A percentile compares a stretch with the other conserved stretches of the same genome.
phyloP scores from a whole-genome alignment of 2,888 invertebrate species.

The Amphiduros pacificus region DNA sequence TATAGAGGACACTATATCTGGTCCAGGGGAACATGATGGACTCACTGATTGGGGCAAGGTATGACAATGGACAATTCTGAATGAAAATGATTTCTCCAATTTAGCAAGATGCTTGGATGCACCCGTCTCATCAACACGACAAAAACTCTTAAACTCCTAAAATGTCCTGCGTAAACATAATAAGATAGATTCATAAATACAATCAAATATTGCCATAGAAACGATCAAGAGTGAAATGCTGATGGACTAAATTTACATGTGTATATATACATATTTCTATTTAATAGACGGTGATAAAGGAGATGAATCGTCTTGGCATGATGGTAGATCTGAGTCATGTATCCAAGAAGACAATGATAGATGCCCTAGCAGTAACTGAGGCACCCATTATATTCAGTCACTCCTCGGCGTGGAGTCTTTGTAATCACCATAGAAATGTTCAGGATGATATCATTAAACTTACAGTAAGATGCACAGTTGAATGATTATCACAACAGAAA shows the following conservation, averaged over 20 bases:
- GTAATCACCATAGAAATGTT: slow-evolving; percentile 86
- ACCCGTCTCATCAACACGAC: no score
- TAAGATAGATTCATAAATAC: no score
- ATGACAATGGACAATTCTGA: no score
- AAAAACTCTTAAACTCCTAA: no score
- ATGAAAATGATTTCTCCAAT: no score
- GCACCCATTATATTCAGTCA: slow-evolving; percentile 94
- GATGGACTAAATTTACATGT: no score
- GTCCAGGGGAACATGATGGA: slow-evolving; percentile 5
- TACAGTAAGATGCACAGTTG: no score
- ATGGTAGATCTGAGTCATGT: slow-evolving; percentile 75
- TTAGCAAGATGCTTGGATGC: no score
- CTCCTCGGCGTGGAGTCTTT: slow-evolving; percentile 83
- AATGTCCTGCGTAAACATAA: no score
- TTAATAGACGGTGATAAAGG: slow-evolving; percentile 71
- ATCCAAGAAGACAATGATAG: slow-evolving; percentile 76
- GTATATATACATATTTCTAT: not conserved
- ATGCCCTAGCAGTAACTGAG: slow-evolving; percentile 77
- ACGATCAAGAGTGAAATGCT: no score
- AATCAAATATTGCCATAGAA: no score
- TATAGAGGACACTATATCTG: not conserved
- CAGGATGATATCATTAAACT: slow-evolving; percentile 77
- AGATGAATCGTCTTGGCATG: slow-evolving; percentile 89
- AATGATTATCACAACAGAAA: no score
- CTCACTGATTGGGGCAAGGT: slow-evolving; percentile 30